A percentile compares a stretch with the other conserved stretches of the same genome.
phyloP scores from a whole-genome alignment of 2,113 vertebrate genomes.

The Mesembrinibis cayennensis region DNA sequence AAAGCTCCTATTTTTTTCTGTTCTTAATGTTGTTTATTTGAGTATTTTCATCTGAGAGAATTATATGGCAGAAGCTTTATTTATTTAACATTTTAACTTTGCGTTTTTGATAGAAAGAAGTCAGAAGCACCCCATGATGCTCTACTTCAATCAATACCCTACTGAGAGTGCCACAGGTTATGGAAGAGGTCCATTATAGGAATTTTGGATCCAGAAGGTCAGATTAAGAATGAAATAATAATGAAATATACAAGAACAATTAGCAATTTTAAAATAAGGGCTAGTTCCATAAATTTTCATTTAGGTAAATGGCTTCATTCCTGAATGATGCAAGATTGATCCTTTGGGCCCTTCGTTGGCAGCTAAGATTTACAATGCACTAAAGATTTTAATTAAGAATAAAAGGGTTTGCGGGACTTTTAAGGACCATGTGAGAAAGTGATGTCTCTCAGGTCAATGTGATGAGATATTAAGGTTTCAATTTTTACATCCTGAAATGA shows the following conservation, averaged over 20 bases:
- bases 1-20: neutral
- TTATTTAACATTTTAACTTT: neutral
- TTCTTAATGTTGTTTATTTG: neutral
- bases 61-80: neutral
- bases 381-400: neutral
- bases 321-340: neutral
- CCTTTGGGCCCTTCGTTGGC: neutral
- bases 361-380: neutral
- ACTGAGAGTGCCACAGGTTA: neutral
- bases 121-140: neutral
- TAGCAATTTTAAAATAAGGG: neutral
- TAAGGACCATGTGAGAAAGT: neutral
- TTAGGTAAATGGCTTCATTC: neutral
- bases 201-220: constrained; percentile 2
- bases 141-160: neutral
- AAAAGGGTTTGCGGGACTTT: neutral
- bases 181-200: neutral
- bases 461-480: neutral
- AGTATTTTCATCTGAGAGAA: neutral
- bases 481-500: neutral
- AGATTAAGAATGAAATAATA: neutral
- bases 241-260: neutral
- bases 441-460: neutral
- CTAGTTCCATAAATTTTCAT: neutral
- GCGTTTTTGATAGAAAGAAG: neutral